These are phyloP conservation scores for Cantharis nigra DNA, from an alignment of 2,888 invertebrate genomes.

Conservation along the genomic window DNA sequence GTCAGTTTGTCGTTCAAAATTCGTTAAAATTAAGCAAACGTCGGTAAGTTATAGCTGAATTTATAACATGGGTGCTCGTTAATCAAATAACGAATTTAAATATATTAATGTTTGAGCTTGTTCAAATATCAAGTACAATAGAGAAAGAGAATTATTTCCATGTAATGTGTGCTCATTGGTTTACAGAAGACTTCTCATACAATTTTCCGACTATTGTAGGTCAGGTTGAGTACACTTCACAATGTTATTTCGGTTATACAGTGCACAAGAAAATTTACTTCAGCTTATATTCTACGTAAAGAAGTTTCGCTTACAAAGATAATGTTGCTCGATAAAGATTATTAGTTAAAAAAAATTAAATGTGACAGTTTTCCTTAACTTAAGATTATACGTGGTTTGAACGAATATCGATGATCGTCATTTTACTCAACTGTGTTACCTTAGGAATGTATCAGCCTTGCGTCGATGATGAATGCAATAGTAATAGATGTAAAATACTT, in stretches of 20 bases:
- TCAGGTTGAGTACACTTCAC: constrained; percentile 24
- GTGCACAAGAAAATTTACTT: neutral
- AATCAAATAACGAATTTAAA: neutral
- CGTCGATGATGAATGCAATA: constrained; percentile 88
- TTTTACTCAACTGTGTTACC: constrained; percentile 96
- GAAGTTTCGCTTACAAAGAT: neutral
- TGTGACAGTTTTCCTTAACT: constrained; percentile 65
- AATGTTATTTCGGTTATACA: constrained; percentile 11
- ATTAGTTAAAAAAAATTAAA: neutral
- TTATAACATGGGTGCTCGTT: neutral
- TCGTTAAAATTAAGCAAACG: neutral
- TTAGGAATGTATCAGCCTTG: constrained; percentile 99
- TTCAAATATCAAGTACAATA: neutral
- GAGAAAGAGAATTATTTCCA: neutral
- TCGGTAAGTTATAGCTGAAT: neutral
- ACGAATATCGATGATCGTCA: constrained; percentile 96
- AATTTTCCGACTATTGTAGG: constrained; percentile 20
- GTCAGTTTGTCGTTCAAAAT: neutral
- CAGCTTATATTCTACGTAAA: neutral
- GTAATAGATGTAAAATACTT: constrained; percentile 87
- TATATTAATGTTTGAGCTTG: neutral
- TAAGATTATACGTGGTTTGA: constrained; percentile 89
- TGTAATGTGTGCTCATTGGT: constrained; percentile 1
- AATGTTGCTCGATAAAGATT: neutral
- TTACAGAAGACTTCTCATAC: neutral